Percentiles rank a stretch among this genome's conserved stretches.
Conservation (phyloP, 2,797 vertebrate genomes). For the Mormyrus hasselquistii region DNA sequence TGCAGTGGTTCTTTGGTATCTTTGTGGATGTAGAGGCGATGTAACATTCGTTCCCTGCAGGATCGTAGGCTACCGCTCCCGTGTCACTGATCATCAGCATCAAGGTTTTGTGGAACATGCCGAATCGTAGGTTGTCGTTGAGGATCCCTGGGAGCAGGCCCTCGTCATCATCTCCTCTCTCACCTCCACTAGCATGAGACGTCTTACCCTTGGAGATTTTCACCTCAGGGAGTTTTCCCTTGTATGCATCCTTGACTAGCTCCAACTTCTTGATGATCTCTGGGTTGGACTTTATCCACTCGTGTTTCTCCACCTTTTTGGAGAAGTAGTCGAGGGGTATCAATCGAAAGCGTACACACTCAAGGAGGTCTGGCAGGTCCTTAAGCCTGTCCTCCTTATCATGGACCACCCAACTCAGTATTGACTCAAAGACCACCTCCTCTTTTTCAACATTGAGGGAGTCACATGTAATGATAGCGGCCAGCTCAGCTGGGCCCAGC, state of each 20-base stretch:
- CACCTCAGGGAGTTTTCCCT: slow-evolving; percentile 70
- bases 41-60: slow-evolving; percentile 81
- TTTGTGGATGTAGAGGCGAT: slow-evolving; percentile 82
- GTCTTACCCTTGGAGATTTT: slow-evolving; percentile 49
- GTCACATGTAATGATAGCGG: slow-evolving; percentile 82
- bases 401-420: slow-evolving; percentile 81
- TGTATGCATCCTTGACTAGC: slow-evolving; percentile 79
- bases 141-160: slow-evolving; percentile 79
- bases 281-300: slow-evolving; percentile 65
- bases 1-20: slow-evolving; percentile 91
- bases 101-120: slow-evolving; percentile 92
- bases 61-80: slow-evolving; percentile 86
- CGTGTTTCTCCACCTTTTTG: slow-evolving; percentile 77
- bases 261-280: slow-evolving; percentile 84
- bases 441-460: slow-evolving; percentile 81
- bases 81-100: slow-evolving; percentile 85
- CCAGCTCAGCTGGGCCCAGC: slow-evolving; percentile 78
- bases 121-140: slow-evolving; percentile 90
- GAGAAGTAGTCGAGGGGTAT: slow-evolving; percentile 74
- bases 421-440: slow-evolving; percentile 82
- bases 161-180: slow-evolving; percentile 53
- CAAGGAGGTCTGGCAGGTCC: slow-evolving; percentile 76
- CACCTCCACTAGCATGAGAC: slow-evolving; percentile 47
- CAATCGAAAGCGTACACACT: slow-evolving; percentile 87
- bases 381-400: slow-evolving; percentile 63